Evolutionary conservation across 2,888 invertebrate species (phyloP), one percentile per base, ranked within the genome.

Genomic region (Mesodorylaimus sp.): DNA sequence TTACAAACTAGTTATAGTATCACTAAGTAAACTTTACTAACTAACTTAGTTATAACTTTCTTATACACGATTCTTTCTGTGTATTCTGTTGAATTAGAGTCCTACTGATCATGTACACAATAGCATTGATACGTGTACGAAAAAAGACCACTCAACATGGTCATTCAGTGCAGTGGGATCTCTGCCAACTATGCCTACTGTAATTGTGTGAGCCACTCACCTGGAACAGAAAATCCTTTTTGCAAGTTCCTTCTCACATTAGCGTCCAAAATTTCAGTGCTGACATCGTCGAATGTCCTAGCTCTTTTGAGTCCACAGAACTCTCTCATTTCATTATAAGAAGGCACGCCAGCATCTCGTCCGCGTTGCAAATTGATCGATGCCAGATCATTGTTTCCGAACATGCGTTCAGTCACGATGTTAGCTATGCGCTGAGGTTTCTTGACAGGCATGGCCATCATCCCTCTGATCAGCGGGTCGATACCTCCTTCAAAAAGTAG

Each of bases 401-500:
- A 77, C 1, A 97, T 73, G 58, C 85, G 81, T 67, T 99, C 95
- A 0, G 93, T 97, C 16, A 97, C 74, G 65, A 93, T 91, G 0
- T 78, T 75, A 60, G 95, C 95, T 13, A 97, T 71, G 65, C 91
- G 84, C 3, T 65, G 64, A 37, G 65, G 65, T 57, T 68, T 68
- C 56, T 97, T 97, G 0, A 91, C 88, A 0, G 93, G 79, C 2
- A 81, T 77, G 1, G 77, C 79, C 63, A 83, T 84, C 72, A 97
- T 76, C 37, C 95, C 97, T 59, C 95, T 75, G 53, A 95, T 67
- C 29, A 97, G 67, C 0, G 95, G 93, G 73, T 97, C 95, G 1
- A 93, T 80, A 3, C 95, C 95, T 13, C 95, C 95, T 72, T 97
- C 93, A 59, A 93, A 89, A 1, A 91, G 81, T 1, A 91, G 67